Conservation (phyloP, 2,113 vertebrate genomes). For the Rutilus rutilus region DNA sequence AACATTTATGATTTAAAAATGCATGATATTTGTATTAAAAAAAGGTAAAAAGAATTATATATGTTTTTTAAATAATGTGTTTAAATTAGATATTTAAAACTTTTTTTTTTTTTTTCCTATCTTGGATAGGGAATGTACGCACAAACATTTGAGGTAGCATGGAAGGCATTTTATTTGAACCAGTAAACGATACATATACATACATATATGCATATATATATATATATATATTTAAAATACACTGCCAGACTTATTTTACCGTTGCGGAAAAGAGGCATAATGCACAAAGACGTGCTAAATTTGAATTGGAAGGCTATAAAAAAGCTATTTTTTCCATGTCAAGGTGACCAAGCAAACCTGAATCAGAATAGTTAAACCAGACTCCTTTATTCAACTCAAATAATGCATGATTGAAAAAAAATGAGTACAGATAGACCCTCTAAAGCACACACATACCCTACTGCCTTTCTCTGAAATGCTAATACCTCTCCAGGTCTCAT, state of each 20-base stretch:
- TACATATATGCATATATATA: not conserved
- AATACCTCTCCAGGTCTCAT: slow-evolving; percentile 73
- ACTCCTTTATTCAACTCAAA: slow-evolving; percentile 3
- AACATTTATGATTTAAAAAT: too few relatives aligned
- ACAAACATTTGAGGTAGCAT: not conserved
- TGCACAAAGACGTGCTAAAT: slow-evolving; percentile 73
- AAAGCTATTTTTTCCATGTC: slow-evolving; percentile 71
- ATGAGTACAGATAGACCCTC: slow-evolving; percentile 54
- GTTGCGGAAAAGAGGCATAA: slow-evolving; percentile 48
- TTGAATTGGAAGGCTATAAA: slow-evolving; percentile 74
- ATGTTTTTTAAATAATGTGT: too few relatives aligned
- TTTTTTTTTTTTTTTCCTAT: too few relatives aligned
- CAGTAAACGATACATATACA: too few relatives aligned
- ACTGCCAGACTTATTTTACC: not conserved
- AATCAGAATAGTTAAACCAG: slow-evolving; percentile 19
- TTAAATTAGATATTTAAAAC: too few relatives aligned
- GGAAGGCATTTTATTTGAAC: not conserved
- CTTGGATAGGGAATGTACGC: too few relatives aligned
- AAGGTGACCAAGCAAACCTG: slow-evolving; percentile 53
- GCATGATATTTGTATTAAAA: too few relatives aligned
- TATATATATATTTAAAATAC: not conserved
- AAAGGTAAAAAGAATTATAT: too few relatives aligned
- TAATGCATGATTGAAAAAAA: slow-evolving; percentile 40
- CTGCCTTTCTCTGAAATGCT: slow-evolving; percentile 69
- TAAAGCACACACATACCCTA: slow-evolving; percentile 49